A percentile compares a stretch with the other conserved stretches of the same genome.
Conservation (phyloP, 2,888 invertebrate species). For the Parnassius orleans region DNA sequence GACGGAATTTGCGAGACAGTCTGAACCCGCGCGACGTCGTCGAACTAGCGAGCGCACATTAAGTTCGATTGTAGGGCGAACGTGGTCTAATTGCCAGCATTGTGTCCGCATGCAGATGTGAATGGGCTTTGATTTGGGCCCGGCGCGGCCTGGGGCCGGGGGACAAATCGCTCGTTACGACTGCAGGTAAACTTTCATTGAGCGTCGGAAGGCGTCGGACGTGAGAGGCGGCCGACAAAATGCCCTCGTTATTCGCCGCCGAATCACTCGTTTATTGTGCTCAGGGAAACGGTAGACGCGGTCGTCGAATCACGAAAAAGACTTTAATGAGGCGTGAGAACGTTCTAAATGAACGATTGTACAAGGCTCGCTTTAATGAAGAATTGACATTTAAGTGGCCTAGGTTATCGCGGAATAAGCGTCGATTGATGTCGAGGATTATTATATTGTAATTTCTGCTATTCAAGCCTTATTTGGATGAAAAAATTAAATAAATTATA, state of each 20-base stretch:
- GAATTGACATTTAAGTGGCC: conserved; percentile 70
- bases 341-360: conserved; percentile 78
- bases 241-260: conserved; percentile 81
- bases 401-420: conserved; percentile 51
- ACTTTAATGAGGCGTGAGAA: conserved; percentile 81
- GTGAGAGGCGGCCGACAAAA: conserved; percentile 80
- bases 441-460: no score
- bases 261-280: conserved; percentile 80
- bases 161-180: conserved; percentile 82
- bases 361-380: conserved; percentile 68
- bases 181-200: conserved; percentile 82
- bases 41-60: conserved; percentile 74
- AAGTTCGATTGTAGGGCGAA: conserved; percentile 77
- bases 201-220: conserved; percentile 81
- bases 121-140: conserved; percentile 82
- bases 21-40: conserved; percentile 51
- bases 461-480: no score
- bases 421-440: not conserved
- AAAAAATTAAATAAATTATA: no score
- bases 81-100: conserved; percentile 80
- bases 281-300: conserved; percentile 80
- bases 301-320: conserved; percentile 77
- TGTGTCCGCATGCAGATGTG: conserved; percentile 82
- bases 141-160: conserved; percentile 69
- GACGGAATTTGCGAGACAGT: conserved; percentile 39